Percentiles rank a stretch among this genome's conserved stretches.
Conservation (phyloP, 2,797 vertebrate species). For the Salmo trutta region DNA sequence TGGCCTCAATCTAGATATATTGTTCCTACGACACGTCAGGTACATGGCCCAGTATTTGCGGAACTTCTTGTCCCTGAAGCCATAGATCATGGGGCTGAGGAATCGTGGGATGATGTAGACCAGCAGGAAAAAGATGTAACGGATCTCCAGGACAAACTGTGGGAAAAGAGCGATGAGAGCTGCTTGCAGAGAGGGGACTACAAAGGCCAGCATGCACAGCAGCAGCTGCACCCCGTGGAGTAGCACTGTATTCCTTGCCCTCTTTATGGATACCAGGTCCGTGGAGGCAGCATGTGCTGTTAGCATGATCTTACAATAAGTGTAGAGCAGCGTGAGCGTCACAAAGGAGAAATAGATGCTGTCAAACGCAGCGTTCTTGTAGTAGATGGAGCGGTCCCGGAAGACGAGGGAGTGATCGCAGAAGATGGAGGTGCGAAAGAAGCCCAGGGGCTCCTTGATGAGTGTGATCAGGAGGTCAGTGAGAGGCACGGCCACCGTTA, state of each 20-base stretch:
- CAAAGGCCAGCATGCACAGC: conserved; percentile 78
- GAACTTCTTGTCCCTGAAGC: conserved; percentile 76
- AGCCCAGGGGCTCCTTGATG: conserved; percentile 52
- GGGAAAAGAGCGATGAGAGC: conserved; percentile 76
- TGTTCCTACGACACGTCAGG: conserved; percentile 36
- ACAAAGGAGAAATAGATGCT: conserved; percentile 76
- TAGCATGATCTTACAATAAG: conserved; percentile 79
- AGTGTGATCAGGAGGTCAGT: conserved; percentile 74
- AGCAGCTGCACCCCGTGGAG: conserved; percentile 76
- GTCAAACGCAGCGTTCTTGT: conserved; percentile 78
- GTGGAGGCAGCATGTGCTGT: conserved; percentile 67
- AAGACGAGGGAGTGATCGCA: conserved; percentile 78
- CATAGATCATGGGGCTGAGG: conserved; percentile 79
- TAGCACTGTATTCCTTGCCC: conserved; percentile 77
- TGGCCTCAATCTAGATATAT: conserved; percentile 33
- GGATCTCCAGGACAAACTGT: conserved; percentile 70
- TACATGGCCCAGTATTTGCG: conserved; percentile 71
- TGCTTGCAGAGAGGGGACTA: conserved; percentile 77
- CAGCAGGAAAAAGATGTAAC: conserved; percentile 77
- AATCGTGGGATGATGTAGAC: conserved; percentile 82
- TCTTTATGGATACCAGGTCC: conserved; percentile 63
- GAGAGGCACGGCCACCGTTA: conserved; percentile 62
- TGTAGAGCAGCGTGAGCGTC: conserved; percentile 73
- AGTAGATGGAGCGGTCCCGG: conserved; percentile 69
- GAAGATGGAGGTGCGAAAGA: conserved; percentile 67